These are phyloP conservation scores for Colinus virginianus DNA, from an alignment of 2,113 vertebrate species.

Conservation along the genomic window DNA sequence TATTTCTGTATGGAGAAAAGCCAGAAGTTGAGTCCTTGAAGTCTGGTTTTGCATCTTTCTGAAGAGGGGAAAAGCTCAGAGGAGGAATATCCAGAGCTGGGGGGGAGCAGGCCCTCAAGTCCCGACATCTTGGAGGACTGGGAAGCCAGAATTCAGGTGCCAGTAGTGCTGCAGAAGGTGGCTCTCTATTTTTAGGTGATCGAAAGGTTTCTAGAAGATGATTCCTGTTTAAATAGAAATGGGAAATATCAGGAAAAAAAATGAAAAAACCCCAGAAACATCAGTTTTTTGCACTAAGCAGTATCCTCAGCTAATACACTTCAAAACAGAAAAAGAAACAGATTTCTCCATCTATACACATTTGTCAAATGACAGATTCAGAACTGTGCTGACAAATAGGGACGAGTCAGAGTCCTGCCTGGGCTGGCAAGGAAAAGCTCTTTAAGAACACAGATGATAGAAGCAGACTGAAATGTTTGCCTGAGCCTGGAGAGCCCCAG, in stretches of 20 bases:
- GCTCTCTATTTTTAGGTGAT: neutral
- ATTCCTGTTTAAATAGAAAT: conserved; percentile 50
- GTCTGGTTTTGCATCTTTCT: neutral
- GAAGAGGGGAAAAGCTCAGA: neutral
- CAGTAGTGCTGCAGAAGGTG: neutral
- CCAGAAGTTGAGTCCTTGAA: neutral
- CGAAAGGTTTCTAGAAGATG: neutral
- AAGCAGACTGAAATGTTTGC: neutral
- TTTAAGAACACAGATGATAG: neutral
- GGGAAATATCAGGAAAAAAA: neutral
- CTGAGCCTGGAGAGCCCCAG: neutral
- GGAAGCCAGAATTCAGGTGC: fast-evolving
- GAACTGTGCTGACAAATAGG: neutral
- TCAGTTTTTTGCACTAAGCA: neutral
- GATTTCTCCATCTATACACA: neutral
- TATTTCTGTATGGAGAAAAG: conserved; percentile 7
- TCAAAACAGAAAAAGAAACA: neutral
- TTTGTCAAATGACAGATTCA: neutral
- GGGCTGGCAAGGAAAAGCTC: neutral
- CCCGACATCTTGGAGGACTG: conserved; percentile 6
- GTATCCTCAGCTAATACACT: neutral
- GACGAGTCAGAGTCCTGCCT: neutral
- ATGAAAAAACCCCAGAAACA: too few relatives aligned
- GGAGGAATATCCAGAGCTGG: neutral
- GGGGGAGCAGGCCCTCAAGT: neutral